Conservation (phyloP, 2,888 invertebrate species). For the Monoplex corrugatus region DNA sequence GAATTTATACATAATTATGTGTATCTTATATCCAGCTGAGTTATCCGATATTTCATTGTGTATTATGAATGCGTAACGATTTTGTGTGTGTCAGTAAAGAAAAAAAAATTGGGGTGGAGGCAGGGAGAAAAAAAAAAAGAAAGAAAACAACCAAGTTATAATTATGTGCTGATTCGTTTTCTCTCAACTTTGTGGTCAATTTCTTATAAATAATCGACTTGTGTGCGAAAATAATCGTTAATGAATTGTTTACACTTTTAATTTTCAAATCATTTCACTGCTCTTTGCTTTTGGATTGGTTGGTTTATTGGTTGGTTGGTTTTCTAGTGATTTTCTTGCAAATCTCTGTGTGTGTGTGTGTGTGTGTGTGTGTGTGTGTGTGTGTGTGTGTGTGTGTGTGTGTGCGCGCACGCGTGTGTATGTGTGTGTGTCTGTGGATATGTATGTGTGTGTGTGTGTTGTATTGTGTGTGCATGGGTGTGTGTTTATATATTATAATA, state of each 20-base stretch:
- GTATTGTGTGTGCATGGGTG: background rate
- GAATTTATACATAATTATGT: no score
- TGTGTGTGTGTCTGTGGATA: background rate
- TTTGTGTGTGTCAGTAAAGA: background rate
- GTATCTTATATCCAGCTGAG: no score
- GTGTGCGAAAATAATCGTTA: background rate
- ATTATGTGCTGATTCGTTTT: no score
- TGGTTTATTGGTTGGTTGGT: background rate
- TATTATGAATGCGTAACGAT: background rate
- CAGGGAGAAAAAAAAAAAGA: background rate
- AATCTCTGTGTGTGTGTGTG: no score
- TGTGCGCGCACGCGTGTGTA: background rate
- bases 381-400: background rate
- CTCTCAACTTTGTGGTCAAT: no score
- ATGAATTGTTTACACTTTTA: background rate
- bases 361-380: no score
- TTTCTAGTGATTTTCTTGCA: background rate
- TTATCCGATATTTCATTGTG: background rate
- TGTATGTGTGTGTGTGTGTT: background rate
- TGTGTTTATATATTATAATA: background rate
- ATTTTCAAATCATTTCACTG: no score
- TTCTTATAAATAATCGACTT: no score
- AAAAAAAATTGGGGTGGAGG: background rate
- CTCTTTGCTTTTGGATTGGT: background rate
- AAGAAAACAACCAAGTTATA: no score